Base-by-base conservation (phyloP, 2,888 invertebrate genomes). In the Mactromeris polynyma region DNA sequence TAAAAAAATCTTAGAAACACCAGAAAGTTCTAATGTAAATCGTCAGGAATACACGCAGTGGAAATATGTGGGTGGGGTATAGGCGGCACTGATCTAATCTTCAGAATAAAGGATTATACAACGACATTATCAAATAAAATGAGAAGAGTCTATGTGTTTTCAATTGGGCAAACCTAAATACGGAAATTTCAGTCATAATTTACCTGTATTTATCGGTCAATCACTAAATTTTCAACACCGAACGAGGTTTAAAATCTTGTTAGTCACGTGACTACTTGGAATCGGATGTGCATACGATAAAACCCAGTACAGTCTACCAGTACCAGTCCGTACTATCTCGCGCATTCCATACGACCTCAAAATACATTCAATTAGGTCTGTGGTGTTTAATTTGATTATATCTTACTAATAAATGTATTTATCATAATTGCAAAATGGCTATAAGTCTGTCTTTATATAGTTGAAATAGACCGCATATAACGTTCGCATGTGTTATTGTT, bases 181-280 rank as follows among this genome's bases (percentile, higher is more conserved):
- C 31, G 21, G 36, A 2, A 36, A 3, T 17, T 36, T 4, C 2
- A 4, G 4, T 36, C 73, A 19, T 14, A 33, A 21, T 73, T 73
- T 73, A 73, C 73, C 73, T 73, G 11, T 73, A 73, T 36, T 73
- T 73, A 73, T 36, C 26, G 11, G 73, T 33, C 73, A 73, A 73
- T 36, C 73, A 73, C 73, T 73, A 26, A 36, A 73, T 73, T 73
- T 73, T 36, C n/a, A 21, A 36, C 73, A 73, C 73, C 73, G 73
- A 87, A 84, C 83, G 87, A 83, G 87, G 87, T 87, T 87, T 83
- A 87, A 87, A 87, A 87, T 83, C 31, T 73, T 87, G 83, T 69
- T 38, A 80, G 81, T 84, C 87, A 87, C 87, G 87, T 87, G 87
- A 87, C 69, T 46, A 83, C 19, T 69, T 83, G 83, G 73, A 73